Percentiles rank a stretch among this genome's conserved stretches.
Conservation (phyloP, 2,113 vertebrate genomes). For the Orycteropus afer region DNA sequence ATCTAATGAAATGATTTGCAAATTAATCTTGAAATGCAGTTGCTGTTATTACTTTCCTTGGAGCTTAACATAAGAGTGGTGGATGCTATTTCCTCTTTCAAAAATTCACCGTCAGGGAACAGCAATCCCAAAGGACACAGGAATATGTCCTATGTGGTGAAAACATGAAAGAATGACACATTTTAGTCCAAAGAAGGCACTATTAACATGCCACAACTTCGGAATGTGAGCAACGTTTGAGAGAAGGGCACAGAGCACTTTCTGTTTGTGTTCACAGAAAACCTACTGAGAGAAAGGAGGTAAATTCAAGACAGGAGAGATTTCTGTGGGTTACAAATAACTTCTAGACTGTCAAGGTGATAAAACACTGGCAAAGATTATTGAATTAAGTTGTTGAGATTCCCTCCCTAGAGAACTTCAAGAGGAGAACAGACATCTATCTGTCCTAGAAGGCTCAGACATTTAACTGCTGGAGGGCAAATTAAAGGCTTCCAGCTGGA, state of each 20-base stretch:
- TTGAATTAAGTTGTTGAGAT: neutral
- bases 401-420: neutral
- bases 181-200: neutral
- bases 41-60: neutral
- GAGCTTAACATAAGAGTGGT: neutral
- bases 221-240: neutral
- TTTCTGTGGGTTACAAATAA: neutral
- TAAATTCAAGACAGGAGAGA: neutral
- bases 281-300: neutral
- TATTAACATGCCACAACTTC: neutral
- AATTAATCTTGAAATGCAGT: neutral
- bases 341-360: neutral
- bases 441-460: neutral
- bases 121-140: neutral
- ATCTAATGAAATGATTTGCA: neutral
- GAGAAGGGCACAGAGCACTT: neutral
- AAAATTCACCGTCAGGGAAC: neutral
- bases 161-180: neutral
- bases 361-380: neutral
- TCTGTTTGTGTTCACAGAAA: neutral
- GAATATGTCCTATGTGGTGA: neutral
- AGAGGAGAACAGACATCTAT: neutral
- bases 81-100: neutral
- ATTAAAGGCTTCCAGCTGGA: neutral
- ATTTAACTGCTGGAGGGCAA: neutral